Conservation (phyloP, 2,113 vertebrate species). For the Gadus chalcogrammus region DNA sequence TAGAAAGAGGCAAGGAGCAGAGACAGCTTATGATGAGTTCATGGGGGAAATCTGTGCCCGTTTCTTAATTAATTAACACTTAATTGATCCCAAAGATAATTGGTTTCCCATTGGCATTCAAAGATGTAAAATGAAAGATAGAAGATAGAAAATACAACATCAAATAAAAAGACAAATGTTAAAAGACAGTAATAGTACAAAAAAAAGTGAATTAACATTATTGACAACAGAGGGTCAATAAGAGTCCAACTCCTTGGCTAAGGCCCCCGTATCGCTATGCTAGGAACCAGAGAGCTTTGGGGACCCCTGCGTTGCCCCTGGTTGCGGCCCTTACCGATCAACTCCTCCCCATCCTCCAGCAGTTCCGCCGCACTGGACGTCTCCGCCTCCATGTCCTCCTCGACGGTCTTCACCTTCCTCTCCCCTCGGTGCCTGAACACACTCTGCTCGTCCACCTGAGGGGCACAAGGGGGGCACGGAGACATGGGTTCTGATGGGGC, state of each 20-base stretch:
- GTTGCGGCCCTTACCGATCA: conserved; percentile 71
- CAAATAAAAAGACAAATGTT: too few relatives aligned
- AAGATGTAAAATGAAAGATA: too few relatives aligned
- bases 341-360: conserved; percentile 81
- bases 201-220: too few relatives aligned
- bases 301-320: not conserved
- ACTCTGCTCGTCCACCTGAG: conserved; percentile 94
- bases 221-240: too few relatives aligned
- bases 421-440: conserved; percentile 88
- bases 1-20: conserved; percentile 21
- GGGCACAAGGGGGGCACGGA: not conserved
- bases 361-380: conserved; percentile 78
- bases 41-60: too few relatives aligned
- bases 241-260: too few relatives aligned
- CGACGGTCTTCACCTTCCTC: conserved; percentile 84
- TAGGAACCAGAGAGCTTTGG: not conserved
- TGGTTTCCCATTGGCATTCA: too few relatives aligned
- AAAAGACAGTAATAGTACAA: too few relatives aligned
- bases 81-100: too few relatives aligned
- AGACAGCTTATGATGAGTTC: not conserved
- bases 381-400: conserved; percentile 85
- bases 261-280: too few relatives aligned
- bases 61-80: too few relatives aligned
- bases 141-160: too few relatives aligned
- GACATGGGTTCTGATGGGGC: not conserved